A percentile compares a stretch with the other conserved stretches of the same genome.
Conservation (phyloP, 2,888 invertebrate genomes). For the Rugalucina vietnamica region DNA sequence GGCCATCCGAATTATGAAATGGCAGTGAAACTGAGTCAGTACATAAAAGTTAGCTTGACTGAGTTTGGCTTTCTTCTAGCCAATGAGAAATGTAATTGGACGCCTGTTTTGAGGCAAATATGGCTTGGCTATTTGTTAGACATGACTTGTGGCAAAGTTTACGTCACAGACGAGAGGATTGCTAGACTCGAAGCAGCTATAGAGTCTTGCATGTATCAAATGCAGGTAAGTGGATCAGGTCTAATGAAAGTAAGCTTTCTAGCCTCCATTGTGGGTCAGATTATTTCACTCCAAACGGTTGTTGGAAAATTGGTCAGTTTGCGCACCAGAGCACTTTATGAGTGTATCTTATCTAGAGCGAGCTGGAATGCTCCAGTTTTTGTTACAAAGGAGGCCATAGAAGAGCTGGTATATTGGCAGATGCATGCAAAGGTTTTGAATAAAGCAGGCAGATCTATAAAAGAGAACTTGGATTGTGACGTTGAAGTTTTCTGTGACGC, state of each 20-base stretch:
- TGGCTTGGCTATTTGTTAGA: background rate
- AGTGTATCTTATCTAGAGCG: constrained; percentile 24
- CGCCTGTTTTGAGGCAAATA: background rate
- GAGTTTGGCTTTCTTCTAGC: constrained; percentile 2
- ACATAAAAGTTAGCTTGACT: background rate
- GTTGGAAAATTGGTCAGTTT: constrained; percentile 9
- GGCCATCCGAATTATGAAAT: background rate
- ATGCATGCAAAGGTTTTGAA: background rate
- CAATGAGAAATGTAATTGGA: background rate
- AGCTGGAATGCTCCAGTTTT: constrained; percentile 30
- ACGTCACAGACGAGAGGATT: background rate
- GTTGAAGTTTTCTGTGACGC: constrained; percentile 15
- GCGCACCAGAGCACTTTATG: constrained; percentile 22
- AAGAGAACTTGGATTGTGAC: background rate
- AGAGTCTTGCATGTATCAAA: background rate
- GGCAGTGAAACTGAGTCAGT: background rate
- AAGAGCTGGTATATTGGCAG: constrained; percentile 8
- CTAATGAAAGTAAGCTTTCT: background rate
- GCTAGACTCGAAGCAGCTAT: background rate
- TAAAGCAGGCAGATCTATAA: background rate
- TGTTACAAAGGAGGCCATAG: background rate
- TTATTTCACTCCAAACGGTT: constrained; percentile 21
- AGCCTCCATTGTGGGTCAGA: constrained; percentile 15
- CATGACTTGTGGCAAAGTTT: background rate
- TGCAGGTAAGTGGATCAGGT: background rate